A percentile compares a stretch with the other conserved stretches of the same genome.
These are phyloP conservation scores for Rhabdomys dilectus DNA, from an alignment of 2,113 vertebrate species.

Conservation along the genomic window DNA sequence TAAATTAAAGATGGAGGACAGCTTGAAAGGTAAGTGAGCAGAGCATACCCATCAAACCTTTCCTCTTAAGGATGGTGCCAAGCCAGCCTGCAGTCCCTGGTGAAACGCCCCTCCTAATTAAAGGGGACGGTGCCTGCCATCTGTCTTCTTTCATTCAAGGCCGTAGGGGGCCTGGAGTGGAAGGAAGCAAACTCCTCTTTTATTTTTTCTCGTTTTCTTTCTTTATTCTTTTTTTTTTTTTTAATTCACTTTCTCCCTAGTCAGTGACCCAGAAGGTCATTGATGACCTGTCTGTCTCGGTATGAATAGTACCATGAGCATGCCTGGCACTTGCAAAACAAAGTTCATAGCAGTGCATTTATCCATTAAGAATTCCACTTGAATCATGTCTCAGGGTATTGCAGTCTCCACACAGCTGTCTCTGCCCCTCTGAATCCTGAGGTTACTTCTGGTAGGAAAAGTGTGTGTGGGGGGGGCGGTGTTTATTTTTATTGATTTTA, in stretches of 20 bases:
- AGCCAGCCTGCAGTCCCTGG: conserved; percentile 54
- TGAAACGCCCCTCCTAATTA: conserved; percentile 68
- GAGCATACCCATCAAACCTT: not conserved
- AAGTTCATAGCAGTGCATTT: not conserved
- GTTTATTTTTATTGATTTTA: conserved; percentile 43
- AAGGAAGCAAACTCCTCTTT: conserved; percentile 68
- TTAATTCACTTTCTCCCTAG: conserved; percentile 73
- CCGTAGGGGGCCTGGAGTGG: conserved; percentile 64
- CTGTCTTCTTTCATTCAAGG: conserved; percentile 75
- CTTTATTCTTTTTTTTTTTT: conserved; percentile 46
- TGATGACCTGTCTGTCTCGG: conserved; percentile 71
- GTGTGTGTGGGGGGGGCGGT: no score
- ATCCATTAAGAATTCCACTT: conserved; percentile 18
- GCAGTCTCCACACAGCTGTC: not conserved
- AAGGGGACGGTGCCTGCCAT: conserved; percentile 72
- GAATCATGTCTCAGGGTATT: not conserved
- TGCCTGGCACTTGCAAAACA: conserved; percentile 43
- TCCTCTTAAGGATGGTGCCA: conserved; percentile 64
- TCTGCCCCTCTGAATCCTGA: conserved; percentile 35
- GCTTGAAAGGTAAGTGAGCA: conserved; percentile 34
- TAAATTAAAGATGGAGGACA: conserved; percentile 38
- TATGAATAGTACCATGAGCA: conserved; percentile 69
- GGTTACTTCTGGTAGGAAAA: conserved; percentile 59
- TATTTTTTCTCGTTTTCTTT: conserved; percentile 30
- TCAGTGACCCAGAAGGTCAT: conserved; percentile 83